Conservation (phyloP, 2,888 invertebrate species). For the Tanytarsus gracilentus region DNA sequence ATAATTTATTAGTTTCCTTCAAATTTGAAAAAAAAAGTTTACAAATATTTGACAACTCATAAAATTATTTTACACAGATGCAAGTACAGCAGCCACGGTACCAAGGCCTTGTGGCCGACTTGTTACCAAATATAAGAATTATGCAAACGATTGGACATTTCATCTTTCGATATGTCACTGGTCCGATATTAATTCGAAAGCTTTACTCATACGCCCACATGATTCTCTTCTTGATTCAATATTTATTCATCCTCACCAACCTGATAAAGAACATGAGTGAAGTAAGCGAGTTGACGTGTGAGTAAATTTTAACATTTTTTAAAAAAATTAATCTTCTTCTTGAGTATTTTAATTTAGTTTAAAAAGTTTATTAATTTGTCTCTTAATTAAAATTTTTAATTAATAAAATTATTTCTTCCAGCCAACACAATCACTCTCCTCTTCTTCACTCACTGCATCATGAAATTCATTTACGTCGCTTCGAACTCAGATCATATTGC, state of each 20-base stretch:
- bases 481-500: conserved; percentile 64
- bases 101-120: conserved; percentile 67
- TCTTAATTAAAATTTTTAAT: too few relatives aligned
- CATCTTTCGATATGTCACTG: conserved; percentile 65
- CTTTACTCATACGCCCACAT: conserved; percentile 54
- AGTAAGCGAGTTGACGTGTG: conserved; percentile 55
- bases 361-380: conserved; percentile 35
- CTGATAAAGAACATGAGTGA: conserved; percentile 63
- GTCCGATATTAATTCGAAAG: conserved; percentile 52
- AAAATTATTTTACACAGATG: conserved; percentile 32
- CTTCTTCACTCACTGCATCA: conserved; percentile 68
- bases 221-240: conserved; percentile 52
- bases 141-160: conserved; percentile 73
- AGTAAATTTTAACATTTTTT: background rate
- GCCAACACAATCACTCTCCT: conserved; percentile 75
- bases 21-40: background rate
- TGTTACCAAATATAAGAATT: conserved; percentile 71
- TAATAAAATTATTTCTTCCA: too few relatives aligned
- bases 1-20: too few relatives aligned
- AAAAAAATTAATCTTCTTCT: background rate
- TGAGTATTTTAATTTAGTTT: conserved; percentile 38
- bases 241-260: conserved; percentile 54
- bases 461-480: conserved; percentile 66
- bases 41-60: background rate
- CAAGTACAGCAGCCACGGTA: conserved; percentile 37